A percentile compares a stretch with the other conserved stretches of the same genome.
These are phyloP conservation scores for Xestoiulus laeticollis DNA, from an alignment of 2,888 invertebrate species.

Conservation along the genomic window DNA sequence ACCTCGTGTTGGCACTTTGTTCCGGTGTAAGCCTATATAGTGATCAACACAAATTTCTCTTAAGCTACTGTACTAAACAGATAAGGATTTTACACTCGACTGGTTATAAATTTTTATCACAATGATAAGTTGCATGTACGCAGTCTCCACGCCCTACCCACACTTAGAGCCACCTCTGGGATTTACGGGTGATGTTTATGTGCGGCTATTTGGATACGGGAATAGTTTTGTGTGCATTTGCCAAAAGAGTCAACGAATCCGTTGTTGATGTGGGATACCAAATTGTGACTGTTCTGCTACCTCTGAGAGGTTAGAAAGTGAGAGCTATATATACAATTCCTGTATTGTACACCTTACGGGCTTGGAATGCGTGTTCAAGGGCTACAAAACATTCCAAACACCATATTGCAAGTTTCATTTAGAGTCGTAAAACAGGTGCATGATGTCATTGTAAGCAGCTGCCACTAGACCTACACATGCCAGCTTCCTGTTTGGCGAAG, in stretches of 20 bases:
- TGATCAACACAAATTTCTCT: not conserved
- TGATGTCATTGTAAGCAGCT: not conserved
- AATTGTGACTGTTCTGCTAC: not conserved
- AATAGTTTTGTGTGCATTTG: not conserved
- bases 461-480: not conserved
- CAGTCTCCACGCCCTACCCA: not conserved
- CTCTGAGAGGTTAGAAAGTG: not conserved
- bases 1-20: not conserved
- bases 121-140: not conserved
- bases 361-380: not conserved
- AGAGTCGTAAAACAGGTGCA: not conserved
- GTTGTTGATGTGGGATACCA: not conserved
- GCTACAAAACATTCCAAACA: not conserved
- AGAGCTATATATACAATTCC: not conserved
- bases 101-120: not conserved
- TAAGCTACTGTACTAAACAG: not conserved
- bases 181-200: not conserved
- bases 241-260: not conserved
- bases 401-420: not conserved
- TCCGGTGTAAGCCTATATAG: not conserved
- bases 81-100: conserved; percentile 23
- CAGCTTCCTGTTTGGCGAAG: not conserved
- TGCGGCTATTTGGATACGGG: not conserved
- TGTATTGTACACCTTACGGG: not conserved
- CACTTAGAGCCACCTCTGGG: not conserved